Base-by-base conservation (phyloP, 2,888 invertebrate species). In the Calameuta pallipes region DNA sequence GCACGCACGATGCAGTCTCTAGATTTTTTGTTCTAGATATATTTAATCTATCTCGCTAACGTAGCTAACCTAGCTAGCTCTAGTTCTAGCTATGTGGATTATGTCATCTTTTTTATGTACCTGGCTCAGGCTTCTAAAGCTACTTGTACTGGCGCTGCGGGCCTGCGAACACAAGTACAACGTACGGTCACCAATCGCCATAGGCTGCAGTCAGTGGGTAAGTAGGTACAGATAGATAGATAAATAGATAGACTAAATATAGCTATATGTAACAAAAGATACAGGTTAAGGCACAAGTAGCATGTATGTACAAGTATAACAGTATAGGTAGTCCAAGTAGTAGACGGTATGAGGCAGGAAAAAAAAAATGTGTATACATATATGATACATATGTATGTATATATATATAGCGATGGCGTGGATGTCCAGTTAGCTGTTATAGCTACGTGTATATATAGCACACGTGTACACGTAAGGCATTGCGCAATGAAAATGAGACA, bases 61-160 rank as follows among this genome's bases (percentile, higher is more conserved):
- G 36, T 34, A 56, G 76, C 41, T 41, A 41, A 41, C 41, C 23
- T 56, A 56, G 76, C 76, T 74, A 74, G 56, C 34, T 77, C 74
- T 77, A 78, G 34, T 75, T 83, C 85, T 85, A 87, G 81, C 83
- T 86, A 86, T 82, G 82, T 85, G 84, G 83, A 86, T 86, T 85
- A 87, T 86, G 85, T 89, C 85, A 83, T 87, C 86, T 86, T 90
- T 79, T 71, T 84, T 90, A 89, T 91, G 93, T 96, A 96, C 96
- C 96, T 96, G 96, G 94, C 96, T 96, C 92, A 96, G 94, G 94
- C 96, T 96, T 95, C 96, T 95, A 96, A 96, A 96, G 95, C 96
- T 96, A 96, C 95, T 95, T 94, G 96, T 95, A 94, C 96, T 96
- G 93, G 96, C 95, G 94, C 96, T 96, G 94, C 96, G 95, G 93